phyloP scores from a whole-genome alignment of 23 tunicate genomes.

The Clavelina lepadiformis region DNA sequence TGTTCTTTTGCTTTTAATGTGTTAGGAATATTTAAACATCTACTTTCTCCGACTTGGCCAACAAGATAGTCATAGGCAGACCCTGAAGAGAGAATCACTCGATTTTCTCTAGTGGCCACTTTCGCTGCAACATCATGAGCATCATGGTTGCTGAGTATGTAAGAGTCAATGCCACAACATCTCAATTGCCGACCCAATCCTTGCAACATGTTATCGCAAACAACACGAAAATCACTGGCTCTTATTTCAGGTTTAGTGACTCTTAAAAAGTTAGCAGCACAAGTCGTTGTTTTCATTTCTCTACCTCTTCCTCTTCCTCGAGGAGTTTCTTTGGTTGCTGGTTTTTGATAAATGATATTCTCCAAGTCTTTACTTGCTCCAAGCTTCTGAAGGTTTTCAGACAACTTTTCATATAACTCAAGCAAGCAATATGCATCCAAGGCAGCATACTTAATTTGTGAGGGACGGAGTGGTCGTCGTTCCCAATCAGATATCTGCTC shows the following conservation, averaged over 20 bases:
- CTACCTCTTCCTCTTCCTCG: slow-evolving; percentile 27
- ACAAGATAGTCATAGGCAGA: slow-evolving; percentile 43
- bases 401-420: slow-evolving; percentile 39
- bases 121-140: slow-evolving; percentile 44
- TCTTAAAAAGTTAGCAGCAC: not conserved
- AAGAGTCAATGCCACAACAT: slow-evolving; percentile 62
- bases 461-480: slow-evolving; percentile 57
- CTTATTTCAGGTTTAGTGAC: slow-evolving; percentile 6
- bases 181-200: slow-evolving; percentile 69
- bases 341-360: slow-evolving; percentile 23
- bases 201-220: slow-evolving; percentile 82
- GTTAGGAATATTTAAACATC: slow-evolving; percentile 60
- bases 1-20: slow-evolving; percentile 56
- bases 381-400: slow-evolving; percentile 8
- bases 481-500: slow-evolving; percentile 94
- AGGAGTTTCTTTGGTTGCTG: not conserved
- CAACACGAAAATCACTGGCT: slow-evolving; percentile 50
- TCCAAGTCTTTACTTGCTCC: slow-evolving; percentile 22
- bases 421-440: slow-evolving; percentile 67
- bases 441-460: slow-evolving; percentile 78
- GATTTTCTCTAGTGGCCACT: slow-evolving; percentile 38
- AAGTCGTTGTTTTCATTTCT: too few species aligned
- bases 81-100: slow-evolving; percentile 63
- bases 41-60: slow-evolving; percentile 53
- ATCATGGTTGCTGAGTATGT: slow-evolving; percentile 42